phyloP scores from a whole-genome alignment of 2,797 vertebrate species.

The Halcyon smyrnensis region DNA sequence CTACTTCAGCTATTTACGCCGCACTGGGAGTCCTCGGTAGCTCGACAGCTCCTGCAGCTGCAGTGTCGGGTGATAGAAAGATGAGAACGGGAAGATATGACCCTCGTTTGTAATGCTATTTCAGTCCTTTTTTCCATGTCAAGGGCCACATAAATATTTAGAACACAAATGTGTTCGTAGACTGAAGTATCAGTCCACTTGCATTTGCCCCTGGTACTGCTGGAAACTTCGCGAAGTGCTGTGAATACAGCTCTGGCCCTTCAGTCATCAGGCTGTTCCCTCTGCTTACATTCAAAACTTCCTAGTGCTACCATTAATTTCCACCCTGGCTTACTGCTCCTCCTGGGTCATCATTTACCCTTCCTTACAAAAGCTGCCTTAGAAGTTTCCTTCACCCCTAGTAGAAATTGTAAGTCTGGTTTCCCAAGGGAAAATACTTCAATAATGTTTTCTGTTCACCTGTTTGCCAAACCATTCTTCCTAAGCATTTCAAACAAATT shows the following conservation, averaged over 20 bases:
- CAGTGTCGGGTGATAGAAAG: not conserved
- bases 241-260: rapidly evolving
- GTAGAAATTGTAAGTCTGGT: not conserved
- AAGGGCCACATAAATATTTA: not conserved
- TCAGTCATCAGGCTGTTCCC: not conserved
- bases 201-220: not conserved
- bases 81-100: not conserved
- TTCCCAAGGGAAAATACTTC: not conserved
- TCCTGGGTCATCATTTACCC: not conserved
- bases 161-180: not conserved
- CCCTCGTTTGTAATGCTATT: constrained; percentile 27
- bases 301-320: not conserved
- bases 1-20: constrained; percentile 65
- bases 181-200: not conserved
- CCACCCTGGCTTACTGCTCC: not conserved
- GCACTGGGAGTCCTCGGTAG: not conserved
- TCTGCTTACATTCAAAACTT: not conserved
- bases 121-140: constrained; percentile 1
- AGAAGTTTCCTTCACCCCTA: not conserved
- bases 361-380: not conserved
- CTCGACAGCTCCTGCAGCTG: not conserved
- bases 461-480: not conserved
- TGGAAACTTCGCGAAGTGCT: not conserved
- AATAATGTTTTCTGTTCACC: not conserved
- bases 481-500: not conserved